phyloP scores from a whole-genome alignment of 2,113 vertebrate species.

The Perca flavescens region DNA sequence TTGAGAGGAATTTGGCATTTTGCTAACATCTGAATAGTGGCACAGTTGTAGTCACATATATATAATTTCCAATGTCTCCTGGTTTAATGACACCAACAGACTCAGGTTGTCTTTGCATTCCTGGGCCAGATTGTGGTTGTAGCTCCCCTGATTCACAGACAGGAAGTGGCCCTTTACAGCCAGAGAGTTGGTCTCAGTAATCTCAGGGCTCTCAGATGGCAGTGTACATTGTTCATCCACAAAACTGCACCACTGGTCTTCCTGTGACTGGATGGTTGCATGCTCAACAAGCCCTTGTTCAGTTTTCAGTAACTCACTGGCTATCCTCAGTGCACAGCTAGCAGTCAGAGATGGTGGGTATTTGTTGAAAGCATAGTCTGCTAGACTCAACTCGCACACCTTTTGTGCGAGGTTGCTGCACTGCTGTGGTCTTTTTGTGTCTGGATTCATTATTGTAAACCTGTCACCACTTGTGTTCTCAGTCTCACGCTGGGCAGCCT shows the following conservation, averaged over 20 bases:
- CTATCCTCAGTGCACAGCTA: conserved; percentile 86
- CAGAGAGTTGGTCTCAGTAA: neutral
- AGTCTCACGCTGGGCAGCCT: conserved; percentile 49
- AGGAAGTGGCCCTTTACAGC: neutral
- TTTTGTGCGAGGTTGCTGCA: conserved; percentile 83
- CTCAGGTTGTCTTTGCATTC: conserved; percentile 89
- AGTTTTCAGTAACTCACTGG: conserved; percentile 81
- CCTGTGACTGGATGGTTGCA: neutral
- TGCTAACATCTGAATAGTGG: neutral
- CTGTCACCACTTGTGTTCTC: neutral
- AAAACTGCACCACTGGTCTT: conserved; percentile 5
- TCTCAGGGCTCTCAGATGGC: neutral
- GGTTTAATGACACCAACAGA: conserved; percentile 89
- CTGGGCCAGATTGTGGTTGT: conserved; percentile 46
- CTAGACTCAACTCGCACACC: conserved; percentile 91
- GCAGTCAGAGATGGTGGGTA: conserved; percentile 91
- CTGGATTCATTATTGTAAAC: neutral
- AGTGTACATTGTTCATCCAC: conserved; percentile 7
- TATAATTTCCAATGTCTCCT: conserved; percentile 76
- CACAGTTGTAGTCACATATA: conserved; percentile 35
- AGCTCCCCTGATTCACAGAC: neutral
- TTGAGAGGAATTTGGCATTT: neutral
- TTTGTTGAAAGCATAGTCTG: conserved; percentile 91
- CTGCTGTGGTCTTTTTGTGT: conserved; percentile 42
- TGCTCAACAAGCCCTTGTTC: conserved; percentile 4